Conservation (phyloP, 2,113 vertebrate genomes). For the Gallinago media region DNA sequence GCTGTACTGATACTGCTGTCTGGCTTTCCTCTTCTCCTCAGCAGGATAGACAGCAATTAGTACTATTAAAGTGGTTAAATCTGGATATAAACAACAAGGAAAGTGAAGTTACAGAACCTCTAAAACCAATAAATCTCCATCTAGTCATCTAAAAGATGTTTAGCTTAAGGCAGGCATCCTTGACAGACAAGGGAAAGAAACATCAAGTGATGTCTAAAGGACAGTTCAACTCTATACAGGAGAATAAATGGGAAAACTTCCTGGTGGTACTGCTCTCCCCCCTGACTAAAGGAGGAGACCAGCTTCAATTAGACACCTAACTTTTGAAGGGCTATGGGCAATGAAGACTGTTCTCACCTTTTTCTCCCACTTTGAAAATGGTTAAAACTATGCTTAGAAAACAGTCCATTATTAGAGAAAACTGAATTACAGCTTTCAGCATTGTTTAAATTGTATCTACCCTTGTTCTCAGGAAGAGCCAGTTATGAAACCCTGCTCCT, state of each 20-base stretch:
- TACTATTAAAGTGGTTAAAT: background rate
- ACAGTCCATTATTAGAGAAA: background rate
- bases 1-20: background rate
- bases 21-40: background rate
- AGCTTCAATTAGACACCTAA: background rate
- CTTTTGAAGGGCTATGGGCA: background rate
- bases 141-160: background rate
- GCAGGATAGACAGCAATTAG: background rate
- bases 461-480: background rate
- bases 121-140: background rate
- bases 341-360: background rate
- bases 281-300: background rate
- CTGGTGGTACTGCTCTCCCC: background rate
- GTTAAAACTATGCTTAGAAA: background rate
- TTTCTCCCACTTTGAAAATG: background rate
- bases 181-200: background rate
- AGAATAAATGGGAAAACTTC: background rate
- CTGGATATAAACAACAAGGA: background rate
- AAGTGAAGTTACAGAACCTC: background rate
- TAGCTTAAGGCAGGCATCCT: background rate
- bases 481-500: background rate
- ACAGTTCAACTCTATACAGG: background rate
- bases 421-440: background rate
- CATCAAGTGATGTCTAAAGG: background rate
- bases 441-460: background rate